Evolutionary conservation across 92 coral and sea anemone species (phyloP), one percentile per base, ranked within the genome.

Genomic region (Parazoanthus darwini): DNA sequence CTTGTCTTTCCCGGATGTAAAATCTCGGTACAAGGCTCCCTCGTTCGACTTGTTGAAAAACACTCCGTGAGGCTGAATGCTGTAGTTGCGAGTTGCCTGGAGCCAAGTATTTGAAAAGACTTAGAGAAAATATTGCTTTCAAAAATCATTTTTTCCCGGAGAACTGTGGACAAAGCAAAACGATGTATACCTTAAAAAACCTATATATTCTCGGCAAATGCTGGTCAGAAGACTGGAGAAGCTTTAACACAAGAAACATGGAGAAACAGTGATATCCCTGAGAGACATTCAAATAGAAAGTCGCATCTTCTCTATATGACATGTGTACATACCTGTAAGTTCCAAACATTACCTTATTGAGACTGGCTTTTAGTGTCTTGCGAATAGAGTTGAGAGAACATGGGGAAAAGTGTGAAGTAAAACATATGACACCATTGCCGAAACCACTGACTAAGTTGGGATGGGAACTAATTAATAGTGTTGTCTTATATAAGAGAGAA

Each of bases 51-150:
- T 93, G 92, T 93, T 86, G 83, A 89, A 93, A 87, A 92, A 88
- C 15, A 94, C 96, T 43, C 96, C 96, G 65, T 90, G 93, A 35
- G 96, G 94, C 37, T 90, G 91, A 25, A 94, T 92, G 80, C 94
- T 94, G 92, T 90, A 94, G 89, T 94, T 94, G 74, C 82, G 91
- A 3, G 93, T 88, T 8, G 94, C 96, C 96, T 94, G 86, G 4
- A 2, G 4, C 26, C 26, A 36, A 77, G 7, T 18, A 20, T 63
- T 63, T 63, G 68, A 6, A 77, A 39, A 0, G 13, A 51, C 15
- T 51, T 51, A 51, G 58, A 51, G 50, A 46, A 46, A 39, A 39
- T 39, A 39, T 39, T 39, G 42, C 42, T 39, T 39, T 39, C 3
- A 39, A 39, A 4, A 39, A 39, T 39, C 4, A 39, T 39, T 39